Evolutionary conservation across 2,113 vertebrate genomes (phyloP).

Genomic region (Myocastor coypus): DNA sequence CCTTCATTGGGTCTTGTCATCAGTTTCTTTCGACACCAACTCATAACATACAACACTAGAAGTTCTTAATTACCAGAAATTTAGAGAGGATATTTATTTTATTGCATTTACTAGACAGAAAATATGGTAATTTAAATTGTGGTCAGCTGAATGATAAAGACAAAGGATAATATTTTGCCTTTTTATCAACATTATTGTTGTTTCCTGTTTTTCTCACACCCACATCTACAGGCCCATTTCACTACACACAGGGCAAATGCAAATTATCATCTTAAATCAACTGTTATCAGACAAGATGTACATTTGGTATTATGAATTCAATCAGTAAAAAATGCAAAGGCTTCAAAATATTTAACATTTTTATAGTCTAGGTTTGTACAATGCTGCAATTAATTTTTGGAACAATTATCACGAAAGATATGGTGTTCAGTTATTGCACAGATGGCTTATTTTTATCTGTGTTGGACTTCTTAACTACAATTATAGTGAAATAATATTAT

Average conservation of each 20-base stretch:
- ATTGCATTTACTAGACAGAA: neutral
- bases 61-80: neutral
- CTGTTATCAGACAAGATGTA: neutral
- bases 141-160: neutral
- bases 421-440: neutral
- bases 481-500: neutral
- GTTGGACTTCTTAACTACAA: neutral
- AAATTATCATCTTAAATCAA: neutral
- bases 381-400: neutral
- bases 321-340: neutral
- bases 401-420: neutral
- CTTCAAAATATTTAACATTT: constrained; percentile 1
- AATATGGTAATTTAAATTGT: neutral
- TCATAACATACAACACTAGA: neutral
- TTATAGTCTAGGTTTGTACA: neutral
- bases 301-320: neutral
- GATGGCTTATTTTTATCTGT: neutral
- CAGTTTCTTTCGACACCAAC: no score
- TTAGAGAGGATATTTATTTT: neutral
- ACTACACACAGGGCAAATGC: neutral
- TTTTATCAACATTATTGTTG: neutral
- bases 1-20: no score
- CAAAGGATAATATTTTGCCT: neutral
- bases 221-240: neutral
- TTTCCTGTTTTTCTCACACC: neutral